phyloP scores from a whole-genome alignment of 2,888 invertebrate genomes.

The Dorcus parallelipipedus region DNA sequence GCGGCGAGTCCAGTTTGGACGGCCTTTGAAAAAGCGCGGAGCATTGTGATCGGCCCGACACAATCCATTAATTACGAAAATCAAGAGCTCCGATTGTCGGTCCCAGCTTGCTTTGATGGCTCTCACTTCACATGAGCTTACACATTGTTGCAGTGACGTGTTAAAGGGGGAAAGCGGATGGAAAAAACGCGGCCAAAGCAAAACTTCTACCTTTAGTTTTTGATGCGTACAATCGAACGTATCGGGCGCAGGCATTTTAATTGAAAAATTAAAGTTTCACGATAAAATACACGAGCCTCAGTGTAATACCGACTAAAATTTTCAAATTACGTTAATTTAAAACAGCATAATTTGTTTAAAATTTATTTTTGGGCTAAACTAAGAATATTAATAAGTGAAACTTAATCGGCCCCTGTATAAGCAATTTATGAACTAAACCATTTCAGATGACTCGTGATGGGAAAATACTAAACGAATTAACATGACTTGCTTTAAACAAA shows the following conservation, averaged over 20 bases:
- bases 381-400: too few relatives aligned
- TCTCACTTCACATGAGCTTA: slow-evolving; percentile 21
- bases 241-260: background rate
- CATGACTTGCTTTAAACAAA: too few relatives aligned
- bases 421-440: too few relatives aligned
- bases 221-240: background rate
- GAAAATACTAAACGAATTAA: too few relatives aligned
- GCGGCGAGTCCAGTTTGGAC: slow-evolving; percentile 11
- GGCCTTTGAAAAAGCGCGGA: slow-evolving; percentile 17
- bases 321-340: too few relatives aligned
- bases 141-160: slow-evolving; percentile 17
- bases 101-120: slow-evolving; percentile 22
- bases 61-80: slow-evolving; percentile 29
- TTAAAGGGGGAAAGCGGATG: slow-evolving; percentile 9
- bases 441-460: too few relatives aligned
- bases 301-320: too few relatives aligned
- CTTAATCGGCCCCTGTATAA: too few relatives aligned
- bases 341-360: too few relatives aligned
- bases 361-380: too few relatives aligned
- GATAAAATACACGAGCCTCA: too few relatives aligned
- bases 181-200: slow-evolving; percentile 10
- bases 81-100: slow-evolving; percentile 28
- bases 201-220: background rate
- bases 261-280: background rate
- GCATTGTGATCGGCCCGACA: slow-evolving; percentile 15